Conservation (phyloP, 2,113 vertebrate species). For the Rhineura floridana region DNA sequence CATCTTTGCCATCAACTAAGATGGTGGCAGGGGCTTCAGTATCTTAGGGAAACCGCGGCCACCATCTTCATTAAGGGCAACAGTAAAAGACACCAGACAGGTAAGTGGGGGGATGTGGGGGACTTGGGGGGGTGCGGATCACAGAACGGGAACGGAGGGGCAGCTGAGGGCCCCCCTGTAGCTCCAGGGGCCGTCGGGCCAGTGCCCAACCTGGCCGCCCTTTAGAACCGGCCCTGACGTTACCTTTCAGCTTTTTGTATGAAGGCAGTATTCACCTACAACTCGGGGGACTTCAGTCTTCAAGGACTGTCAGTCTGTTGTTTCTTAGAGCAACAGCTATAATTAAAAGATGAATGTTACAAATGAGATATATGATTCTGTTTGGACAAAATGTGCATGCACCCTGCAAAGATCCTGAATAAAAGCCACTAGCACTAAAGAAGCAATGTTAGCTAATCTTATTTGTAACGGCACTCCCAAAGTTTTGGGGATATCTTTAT, state of each 20-base stretch:
- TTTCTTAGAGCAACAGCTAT: background rate
- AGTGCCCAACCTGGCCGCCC: too few species aligned
- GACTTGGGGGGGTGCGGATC: too few species aligned
- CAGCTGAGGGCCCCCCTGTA: too few species aligned
- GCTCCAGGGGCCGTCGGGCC: too few species aligned
- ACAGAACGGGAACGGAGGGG: too few species aligned
- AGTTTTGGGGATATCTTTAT: slow-evolving; percentile 20
- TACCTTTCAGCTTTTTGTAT: background rate
- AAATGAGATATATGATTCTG: slow-evolving; percentile 1
- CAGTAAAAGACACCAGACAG: too few species aligned
- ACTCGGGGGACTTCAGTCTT: background rate
- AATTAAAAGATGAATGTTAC: background rate
- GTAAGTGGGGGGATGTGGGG: too few species aligned
- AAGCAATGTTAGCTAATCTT: slow-evolving; percentile 8
- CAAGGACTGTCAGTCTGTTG: background rate
- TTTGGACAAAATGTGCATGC: background rate
- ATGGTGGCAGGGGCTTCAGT: too few species aligned
- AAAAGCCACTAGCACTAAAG: background rate
- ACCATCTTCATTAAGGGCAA: too few species aligned
- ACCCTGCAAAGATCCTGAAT: slow-evolving; percentile 1
- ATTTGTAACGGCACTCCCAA: rapidly evolving
- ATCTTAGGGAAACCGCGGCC: too few species aligned
- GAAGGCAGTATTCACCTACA: background rate
- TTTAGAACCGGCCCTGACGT: too few species aligned
- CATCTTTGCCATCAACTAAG: too few species aligned